These are phyloP conservation scores for Corvus hawaiiensis DNA, from an alignment of 2,113 vertebrate genomes.

Conservation along the genomic window DNA sequence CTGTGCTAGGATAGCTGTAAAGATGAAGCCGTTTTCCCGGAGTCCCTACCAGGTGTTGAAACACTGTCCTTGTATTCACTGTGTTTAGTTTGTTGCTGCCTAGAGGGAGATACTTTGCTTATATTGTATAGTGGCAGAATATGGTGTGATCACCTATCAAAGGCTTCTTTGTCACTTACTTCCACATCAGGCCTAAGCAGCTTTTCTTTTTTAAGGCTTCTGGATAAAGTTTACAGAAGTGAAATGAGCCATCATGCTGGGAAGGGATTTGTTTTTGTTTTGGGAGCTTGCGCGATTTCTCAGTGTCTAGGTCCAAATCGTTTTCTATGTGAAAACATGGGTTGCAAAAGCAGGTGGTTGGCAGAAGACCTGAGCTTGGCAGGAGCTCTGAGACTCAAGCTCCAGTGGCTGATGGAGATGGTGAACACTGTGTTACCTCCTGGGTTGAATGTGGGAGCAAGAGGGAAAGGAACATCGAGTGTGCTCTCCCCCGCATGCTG, in stretches of 20 bases:
- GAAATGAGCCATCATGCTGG: background rate
- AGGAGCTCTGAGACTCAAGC: background rate
- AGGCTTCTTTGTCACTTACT: background rate
- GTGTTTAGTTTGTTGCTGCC: background rate
- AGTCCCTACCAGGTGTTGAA: background rate
- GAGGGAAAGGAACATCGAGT: background rate
- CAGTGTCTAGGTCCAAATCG: background rate
- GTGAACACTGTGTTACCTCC: background rate
- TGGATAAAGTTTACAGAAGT: background rate
- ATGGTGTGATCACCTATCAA: background rate
- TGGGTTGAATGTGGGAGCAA: background rate
- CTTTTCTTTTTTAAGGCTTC: background rate
- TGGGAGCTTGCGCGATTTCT: background rate
- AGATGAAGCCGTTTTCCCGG: background rate
- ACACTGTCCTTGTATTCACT: background rate
- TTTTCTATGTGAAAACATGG: background rate
- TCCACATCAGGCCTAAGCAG: background rate
- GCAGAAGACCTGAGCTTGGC: constrained; percentile 42
- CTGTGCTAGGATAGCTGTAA: background rate
- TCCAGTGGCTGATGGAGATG: background rate
- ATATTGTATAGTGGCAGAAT: background rate
- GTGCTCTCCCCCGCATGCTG: rapidly evolving
- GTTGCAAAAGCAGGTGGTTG: constrained; percentile 54
- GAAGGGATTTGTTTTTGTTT: constrained; percentile 31
- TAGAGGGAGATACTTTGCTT: background rate